Percentiles rank a stretch among this genome's conserved stretches.
Conservation (phyloP, 2,113 vertebrate species). For the Barnardius zonarius region DNA sequence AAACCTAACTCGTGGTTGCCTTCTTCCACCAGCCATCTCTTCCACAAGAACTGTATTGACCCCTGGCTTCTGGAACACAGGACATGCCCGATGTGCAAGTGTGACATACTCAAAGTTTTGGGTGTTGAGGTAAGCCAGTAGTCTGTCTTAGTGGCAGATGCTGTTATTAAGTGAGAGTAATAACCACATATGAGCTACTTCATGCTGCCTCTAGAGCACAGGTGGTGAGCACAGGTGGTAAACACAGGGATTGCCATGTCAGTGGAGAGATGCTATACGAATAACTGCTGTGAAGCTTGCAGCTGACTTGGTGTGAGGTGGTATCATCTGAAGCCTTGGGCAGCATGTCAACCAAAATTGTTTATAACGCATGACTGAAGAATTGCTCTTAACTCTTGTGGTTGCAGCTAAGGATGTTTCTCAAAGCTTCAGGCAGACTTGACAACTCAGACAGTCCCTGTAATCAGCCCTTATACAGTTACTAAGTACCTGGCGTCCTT, state of each 20-base stretch:
- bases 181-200: background rate
- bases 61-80: conserved; percentile 91
- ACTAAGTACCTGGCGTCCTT: background rate
- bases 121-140: conserved; percentile 79
- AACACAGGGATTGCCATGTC: background rate
- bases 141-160: background rate
- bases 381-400: background rate
- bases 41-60: conserved; percentile 89
- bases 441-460: background rate
- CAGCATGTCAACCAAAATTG: background rate
- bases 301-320: background rate
- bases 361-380: background rate
- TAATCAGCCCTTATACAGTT: background rate
- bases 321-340: background rate
- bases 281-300: background rate
- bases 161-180: accelerated
- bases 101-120: conserved; percentile 88
- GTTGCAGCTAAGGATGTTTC: background rate
- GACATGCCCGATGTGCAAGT: conserved; percentile 94
- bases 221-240: background rate
- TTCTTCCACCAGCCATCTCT: conserved; percentile 79
- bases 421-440: background rate
- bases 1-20: background rate
- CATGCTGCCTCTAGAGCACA: background rate
- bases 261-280: background rate